Conservation (phyloP, 2,888 invertebrate genomes). For the Siphlonurus alternatus region DNA sequence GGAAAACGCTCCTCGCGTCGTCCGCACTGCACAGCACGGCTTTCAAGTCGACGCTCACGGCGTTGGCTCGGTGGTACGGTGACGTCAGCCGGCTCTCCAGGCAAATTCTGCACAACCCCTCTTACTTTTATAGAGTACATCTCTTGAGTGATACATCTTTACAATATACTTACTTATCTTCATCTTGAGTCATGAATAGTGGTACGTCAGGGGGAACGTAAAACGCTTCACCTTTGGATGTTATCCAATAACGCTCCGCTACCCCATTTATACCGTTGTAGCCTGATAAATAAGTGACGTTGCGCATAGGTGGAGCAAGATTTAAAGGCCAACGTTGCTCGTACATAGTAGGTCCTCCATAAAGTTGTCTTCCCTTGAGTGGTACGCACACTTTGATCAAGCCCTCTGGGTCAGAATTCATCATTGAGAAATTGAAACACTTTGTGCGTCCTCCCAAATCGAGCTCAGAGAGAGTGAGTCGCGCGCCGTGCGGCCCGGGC, state of each 20-base stretch:
- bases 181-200: background rate
- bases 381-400: background rate
- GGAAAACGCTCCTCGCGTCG: background rate
- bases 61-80: background rate
- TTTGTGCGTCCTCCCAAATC: background rate
- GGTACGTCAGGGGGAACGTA: constrained; percentile 1
- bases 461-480: background rate
- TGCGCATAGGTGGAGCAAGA: background rate
- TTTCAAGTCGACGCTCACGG: background rate
- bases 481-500: background rate
- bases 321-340: background rate
- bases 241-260: background rate
- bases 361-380: background rate
- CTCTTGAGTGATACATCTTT: background rate
- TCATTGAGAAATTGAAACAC: background rate
- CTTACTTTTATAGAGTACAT: background rate
- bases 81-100: background rate
- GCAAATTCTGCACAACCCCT: background rate
- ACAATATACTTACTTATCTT: background rate
- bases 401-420: background rate
- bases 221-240: background rate
- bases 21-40: background rate
- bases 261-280: background rate
- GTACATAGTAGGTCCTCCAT: background rate
- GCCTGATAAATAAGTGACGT: background rate